phyloP scores from a whole-genome alignment of 2,113 vertebrate genomes.

The Sigmodon hispidus region DNA sequence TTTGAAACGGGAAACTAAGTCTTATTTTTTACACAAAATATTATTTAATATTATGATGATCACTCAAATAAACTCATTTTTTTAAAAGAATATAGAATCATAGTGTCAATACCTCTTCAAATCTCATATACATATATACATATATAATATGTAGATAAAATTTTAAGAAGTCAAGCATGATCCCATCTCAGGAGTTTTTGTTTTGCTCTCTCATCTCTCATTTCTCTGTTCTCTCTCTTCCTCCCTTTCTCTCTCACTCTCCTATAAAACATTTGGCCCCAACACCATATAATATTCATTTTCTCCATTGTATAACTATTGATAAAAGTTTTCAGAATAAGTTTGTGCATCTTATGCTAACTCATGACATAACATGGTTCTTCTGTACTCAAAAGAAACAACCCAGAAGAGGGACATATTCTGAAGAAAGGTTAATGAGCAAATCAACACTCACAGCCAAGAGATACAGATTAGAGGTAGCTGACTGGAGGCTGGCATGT shows the following conservation, averaged over 20 bases:
- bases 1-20: background rate
- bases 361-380: background rate
- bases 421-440: background rate
- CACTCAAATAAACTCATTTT: background rate
- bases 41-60: background rate
- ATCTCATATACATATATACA: too few relatives aligned
- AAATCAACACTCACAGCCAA: background rate
- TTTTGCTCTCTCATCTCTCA: background rate
- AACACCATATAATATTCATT: background rate
- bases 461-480: background rate
- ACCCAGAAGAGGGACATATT: background rate
- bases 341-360: background rate
- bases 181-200: background rate
- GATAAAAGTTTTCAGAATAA: background rate
- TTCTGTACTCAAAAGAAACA: background rate
- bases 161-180: background rate
- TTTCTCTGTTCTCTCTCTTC: background rate
- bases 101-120: too few relatives aligned
- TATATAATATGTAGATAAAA: background rate
- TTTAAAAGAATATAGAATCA: background rate
- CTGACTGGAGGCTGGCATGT: background rate
- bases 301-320: background rate
- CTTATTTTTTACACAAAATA: background rate
- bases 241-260: too few relatives aligned
- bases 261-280: background rate